Evolutionary conservation across 1,140 invertebrate species (phyloP), one percentile per base, ranked within the genome.

Genomic region (Sinonovacula constricta): DNA sequence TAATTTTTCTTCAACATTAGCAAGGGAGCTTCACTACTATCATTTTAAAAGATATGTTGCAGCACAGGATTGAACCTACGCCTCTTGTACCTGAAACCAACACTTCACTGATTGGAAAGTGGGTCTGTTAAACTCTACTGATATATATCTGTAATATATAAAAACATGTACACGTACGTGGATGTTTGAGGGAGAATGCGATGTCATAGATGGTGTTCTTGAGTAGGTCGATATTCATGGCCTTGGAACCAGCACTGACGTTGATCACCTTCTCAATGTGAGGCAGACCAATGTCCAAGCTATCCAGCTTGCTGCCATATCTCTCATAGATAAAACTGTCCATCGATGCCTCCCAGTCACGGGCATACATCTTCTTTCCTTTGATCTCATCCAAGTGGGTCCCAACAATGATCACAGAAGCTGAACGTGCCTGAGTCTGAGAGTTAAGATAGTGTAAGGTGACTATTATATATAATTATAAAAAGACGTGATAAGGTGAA

Each of bases 201-300:
- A 95, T 96, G 49, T 98, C 96, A 89, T 99, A 99, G 60, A 99
- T 96, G 4, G 98, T 92, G 91, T 98, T 97, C 57, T 97, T 96
- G 0, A 99, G 92, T 62, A 96, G 93, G 79, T 95, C 95, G 36
- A 99, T 95, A 88, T 99, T 99, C 88, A 98, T 95, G 3, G 95
- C 92, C 0, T 96, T 97, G 87, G 96, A 98, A 83, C 51, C 75
- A 76, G 95, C 96, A 69, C 91, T 93, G 7, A 99, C 95, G 93
- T 99, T 97, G 28, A 99, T 95, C 0, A 96, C 96, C 87, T 97
- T 97, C 78, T 98, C 93, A 0, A 99, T 97, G 59, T 96, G 93
- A 0, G 98, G 98, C 18, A 99, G 90, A 0, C 98, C 98, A 86
- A 96, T 95, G 90, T 99, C 99, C 88, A 99, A 97, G 0, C 97